A percentile compares a stretch with the other conserved stretches of the same genome.
phyloP scores from a whole-genome alignment of 2,113 vertebrate genomes.

The Neotragus pygmaeus region DNA sequence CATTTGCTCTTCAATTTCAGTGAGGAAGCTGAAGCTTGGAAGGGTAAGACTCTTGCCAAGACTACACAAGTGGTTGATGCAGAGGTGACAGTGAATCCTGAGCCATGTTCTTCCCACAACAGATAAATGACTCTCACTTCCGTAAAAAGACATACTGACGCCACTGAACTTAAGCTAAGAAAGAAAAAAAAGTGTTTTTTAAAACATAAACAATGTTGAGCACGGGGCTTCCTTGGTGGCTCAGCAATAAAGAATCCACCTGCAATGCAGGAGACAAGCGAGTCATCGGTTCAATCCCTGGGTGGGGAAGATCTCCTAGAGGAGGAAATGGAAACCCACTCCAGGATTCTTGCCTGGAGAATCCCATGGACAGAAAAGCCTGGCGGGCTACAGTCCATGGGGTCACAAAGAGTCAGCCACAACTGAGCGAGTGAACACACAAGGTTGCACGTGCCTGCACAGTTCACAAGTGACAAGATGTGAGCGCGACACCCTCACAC shows the following conservation, averaged over 20 bases:
- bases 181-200: too few relatives aligned
- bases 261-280: neutral
- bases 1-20: neutral
- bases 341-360: neutral
- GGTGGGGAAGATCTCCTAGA: neutral
- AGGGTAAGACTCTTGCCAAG: neutral
- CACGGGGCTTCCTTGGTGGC: neutral
- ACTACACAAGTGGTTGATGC: neutral
- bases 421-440: neutral
- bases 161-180: neutral
- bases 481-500: neutral
- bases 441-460: neutral
- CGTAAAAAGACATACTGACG: neutral
- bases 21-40: neutral
- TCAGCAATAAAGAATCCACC: neutral
- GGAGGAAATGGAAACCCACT: neutral
- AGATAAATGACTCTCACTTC: neutral
- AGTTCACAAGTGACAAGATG: neutral
- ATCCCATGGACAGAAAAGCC: neutral
- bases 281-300: neutral
- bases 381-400: neutral
- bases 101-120: neutral
- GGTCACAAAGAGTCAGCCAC: rapidly evolving
- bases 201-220: neutral
- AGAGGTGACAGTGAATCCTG: neutral